phyloP scores from a whole-genome alignment of 1,140 invertebrate species.

The Aphis craccivora region DNA sequence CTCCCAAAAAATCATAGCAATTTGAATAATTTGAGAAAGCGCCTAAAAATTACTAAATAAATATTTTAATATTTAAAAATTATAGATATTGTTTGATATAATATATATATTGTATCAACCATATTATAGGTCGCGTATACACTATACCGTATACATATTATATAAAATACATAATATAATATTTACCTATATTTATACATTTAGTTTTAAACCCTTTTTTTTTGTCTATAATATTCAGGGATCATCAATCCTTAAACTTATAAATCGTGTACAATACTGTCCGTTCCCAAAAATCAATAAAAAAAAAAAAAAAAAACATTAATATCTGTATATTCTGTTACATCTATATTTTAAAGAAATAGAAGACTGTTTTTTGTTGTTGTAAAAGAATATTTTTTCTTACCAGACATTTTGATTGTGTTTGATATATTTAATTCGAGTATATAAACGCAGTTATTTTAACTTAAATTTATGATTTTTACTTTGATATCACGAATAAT shows the following conservation, averaged over 20 bases:
- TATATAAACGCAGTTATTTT: not conserved
- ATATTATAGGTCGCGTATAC: not conserved
- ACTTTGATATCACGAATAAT: too few relatives aligned
- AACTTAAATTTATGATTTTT: not conserved
- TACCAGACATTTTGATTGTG: not conserved
- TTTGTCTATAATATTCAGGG: not conserved
- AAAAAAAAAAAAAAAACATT: conserved; percentile 2
- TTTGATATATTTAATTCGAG: not conserved
- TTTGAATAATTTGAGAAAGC: not conserved
- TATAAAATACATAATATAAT: not conserved
- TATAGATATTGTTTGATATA: not conserved
- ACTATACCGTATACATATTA: not conserved
- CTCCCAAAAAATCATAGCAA: not conserved
- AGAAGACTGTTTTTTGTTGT: not conserved
- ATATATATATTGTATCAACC: not conserved
- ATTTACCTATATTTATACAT: not conserved
- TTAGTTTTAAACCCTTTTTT: not conserved
- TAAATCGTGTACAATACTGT: not conserved
- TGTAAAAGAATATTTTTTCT: not conserved
- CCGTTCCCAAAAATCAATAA: not conserved
- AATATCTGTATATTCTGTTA: too few relatives aligned
- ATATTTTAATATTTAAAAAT: not conserved
- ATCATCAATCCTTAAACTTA: conserved; percentile 17
- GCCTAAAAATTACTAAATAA: not conserved
- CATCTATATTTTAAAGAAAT: not conserved